Conservation (phyloP, 2,888 invertebrate genomes). For the Callyntrura guangdongensis region DNA sequence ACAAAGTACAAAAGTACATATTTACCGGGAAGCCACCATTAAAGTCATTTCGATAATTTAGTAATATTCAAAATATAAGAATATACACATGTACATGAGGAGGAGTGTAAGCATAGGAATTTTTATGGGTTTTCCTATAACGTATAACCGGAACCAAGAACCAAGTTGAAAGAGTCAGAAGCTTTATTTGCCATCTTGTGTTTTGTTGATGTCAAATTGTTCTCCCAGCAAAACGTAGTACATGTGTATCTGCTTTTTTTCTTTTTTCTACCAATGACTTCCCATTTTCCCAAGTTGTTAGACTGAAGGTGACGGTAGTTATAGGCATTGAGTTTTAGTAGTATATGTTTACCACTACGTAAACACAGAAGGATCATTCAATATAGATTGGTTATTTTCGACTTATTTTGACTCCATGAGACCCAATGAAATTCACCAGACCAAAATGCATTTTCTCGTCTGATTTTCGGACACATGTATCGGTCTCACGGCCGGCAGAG, state of each 20-base stretch:
- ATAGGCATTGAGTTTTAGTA: not conserved
- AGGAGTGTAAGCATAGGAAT: not conserved
- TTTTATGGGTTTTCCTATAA: constrained; percentile 1
- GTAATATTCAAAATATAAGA: no score
- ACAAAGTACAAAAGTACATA: no score
- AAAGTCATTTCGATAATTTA: no score
- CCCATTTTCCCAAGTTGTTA: not conserved
- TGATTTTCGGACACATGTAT: constrained; percentile 72
- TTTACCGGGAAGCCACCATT: no score
- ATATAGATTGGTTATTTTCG: not conserved
- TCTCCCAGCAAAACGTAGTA: not conserved
- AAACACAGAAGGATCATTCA: not conserved
- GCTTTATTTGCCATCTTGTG: not conserved
- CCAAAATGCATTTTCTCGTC: constrained; percentile 41
- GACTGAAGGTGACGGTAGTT: not conserved
- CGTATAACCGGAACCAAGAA: not conserved
- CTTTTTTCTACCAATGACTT: not conserved
- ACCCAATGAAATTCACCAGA: not conserved
- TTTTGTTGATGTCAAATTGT: not conserved
- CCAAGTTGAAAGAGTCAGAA: not conserved
- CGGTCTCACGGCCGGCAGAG: constrained; percentile 73
- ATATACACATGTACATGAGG: not conserved
- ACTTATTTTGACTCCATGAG: not conserved
- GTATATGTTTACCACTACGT: not conserved
- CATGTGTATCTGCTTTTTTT: not conserved